Conservation (phyloP, 1,140 invertebrate species). For the Habropoda laboriosa region DNA sequence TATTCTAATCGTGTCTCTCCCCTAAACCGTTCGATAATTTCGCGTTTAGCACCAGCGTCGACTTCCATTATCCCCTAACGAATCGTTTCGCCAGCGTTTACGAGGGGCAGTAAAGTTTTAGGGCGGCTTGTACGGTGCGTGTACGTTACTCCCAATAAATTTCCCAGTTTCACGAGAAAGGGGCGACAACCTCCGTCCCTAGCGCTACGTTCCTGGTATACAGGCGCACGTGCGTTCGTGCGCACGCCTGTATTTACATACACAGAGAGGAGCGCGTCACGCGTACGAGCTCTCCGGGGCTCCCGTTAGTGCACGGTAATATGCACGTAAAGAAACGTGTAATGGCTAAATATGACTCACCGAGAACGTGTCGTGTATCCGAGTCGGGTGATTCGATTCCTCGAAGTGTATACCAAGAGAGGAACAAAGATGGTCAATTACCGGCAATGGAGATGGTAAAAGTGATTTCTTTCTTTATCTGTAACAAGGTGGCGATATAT, state of each 20-base stretch:
- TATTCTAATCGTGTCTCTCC: background rate
- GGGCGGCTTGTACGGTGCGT: background rate
- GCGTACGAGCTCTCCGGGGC: background rate
- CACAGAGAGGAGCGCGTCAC: background rate
- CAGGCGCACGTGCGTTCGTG: background rate
- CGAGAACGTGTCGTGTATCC: slow-evolving; percentile 17
- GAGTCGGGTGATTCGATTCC: slow-evolving; percentile 22
- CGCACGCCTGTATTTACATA: background rate
- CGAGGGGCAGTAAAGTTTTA: slow-evolving; percentile 8
- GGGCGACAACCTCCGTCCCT: slow-evolving; percentile 22
- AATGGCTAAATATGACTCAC: slow-evolving; percentile 64
- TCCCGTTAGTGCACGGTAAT: slow-evolving; percentile 17
- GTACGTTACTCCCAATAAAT: slow-evolving; percentile 10
- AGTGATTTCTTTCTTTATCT: background rate
- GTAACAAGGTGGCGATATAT: background rate
- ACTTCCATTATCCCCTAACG: slow-evolving; percentile 8
- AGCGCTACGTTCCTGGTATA: slow-evolving; percentile 31
- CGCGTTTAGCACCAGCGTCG: background rate
- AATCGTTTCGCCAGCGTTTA: slow-evolving; percentile 13
- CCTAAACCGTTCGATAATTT: slow-evolving; percentile 8
- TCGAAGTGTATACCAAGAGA: background rate
- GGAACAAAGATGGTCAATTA: background rate
- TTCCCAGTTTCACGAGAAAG: slow-evolving; percentile 31
- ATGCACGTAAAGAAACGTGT: slow-evolving; percentile 33
- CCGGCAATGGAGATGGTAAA: background rate